Base-by-base conservation (phyloP, 2,113 vertebrate species). In the Sinocyclocheilus grahami region DNA sequence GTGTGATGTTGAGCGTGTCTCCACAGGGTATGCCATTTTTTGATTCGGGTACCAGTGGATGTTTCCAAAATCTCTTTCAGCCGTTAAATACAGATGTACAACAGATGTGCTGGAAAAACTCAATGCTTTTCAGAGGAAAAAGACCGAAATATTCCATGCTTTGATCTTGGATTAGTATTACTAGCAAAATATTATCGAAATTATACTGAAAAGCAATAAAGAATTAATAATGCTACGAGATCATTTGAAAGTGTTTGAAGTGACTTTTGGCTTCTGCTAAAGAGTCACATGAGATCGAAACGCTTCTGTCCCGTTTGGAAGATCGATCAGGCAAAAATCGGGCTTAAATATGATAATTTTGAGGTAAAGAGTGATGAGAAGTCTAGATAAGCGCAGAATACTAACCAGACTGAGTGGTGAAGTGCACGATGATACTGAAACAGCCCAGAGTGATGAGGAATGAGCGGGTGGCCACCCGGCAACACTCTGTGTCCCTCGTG, bases 391-490 rank as follows among this genome's bases (percentile, higher is more conserved):
- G 1, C 0, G 22, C 22, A 46, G 9, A 82, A 51, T 24, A 93
- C 95, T 92, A 83, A 97, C 95, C 96, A 78, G 86, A 74, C 14
- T 85, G 88, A 63, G 94, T 94, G 33, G 84, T 92, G 87, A 96
- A 96, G 46, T 92, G 92, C 8, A 97, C 88, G 46, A 97, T 90
- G 72, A 92, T 89, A 86, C 93, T 96, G 51, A 83, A 90, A 75
- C 88, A 93, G n/a, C 92, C 94, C 72, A 93, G 75, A 0, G 92
- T 93, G 63, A 97, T 92, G 86, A 97, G 91, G 76, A 96, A 85
- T 18, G 95, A 96, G 82, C 96, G 94, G 87, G 90, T 93, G 67
- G 95, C 95, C 7, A 96, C 94, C 53, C 77, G 88, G 85, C 95
- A 96, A 62, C 91, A 93, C 86, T 96, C 95, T 2, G 90, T 94